Evolutionary conservation across 2,113 vertebrate genomes (phyloP).

Genomic region (Semnornis frantzii): DNA sequence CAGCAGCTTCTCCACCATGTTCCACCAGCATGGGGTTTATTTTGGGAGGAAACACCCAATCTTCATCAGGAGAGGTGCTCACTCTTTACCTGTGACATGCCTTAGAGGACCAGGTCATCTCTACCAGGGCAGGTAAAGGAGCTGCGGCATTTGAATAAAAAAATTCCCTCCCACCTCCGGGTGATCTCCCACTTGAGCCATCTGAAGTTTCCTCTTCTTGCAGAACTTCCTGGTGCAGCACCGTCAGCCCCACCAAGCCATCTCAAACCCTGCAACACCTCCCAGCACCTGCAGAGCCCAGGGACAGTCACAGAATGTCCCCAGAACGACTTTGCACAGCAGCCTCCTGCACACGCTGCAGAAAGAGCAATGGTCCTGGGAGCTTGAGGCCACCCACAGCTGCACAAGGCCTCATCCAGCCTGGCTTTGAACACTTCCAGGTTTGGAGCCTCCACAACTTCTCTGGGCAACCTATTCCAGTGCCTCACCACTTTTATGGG

Average conservation of each 20-base stretch:
- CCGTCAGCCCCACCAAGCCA: neutral
- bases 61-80: neutral
- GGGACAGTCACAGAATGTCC: neutral
- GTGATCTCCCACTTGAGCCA: neutral
- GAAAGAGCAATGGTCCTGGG: fast-evolving
- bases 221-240: fast-evolving
- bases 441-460: no score
- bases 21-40: no score
- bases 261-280: fast-evolving
- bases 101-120: neutral
- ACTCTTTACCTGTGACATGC: neutral
- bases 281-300: neutral
- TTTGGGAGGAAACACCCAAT: neutral
- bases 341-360: neutral
- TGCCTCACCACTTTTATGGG: no score
- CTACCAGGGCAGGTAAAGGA: neutral
- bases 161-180: neutral
- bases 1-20: neutral
- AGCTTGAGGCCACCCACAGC: fast-evolving
- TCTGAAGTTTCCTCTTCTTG: fast-evolving
- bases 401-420: fast-evolving
- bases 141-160: neutral
- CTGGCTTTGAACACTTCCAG: no score
- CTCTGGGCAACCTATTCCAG: no score
- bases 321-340: neutral